Base-by-base conservation (phyloP, 2,888 invertebrate genomes). In the Portevinia maculata region DNA sequence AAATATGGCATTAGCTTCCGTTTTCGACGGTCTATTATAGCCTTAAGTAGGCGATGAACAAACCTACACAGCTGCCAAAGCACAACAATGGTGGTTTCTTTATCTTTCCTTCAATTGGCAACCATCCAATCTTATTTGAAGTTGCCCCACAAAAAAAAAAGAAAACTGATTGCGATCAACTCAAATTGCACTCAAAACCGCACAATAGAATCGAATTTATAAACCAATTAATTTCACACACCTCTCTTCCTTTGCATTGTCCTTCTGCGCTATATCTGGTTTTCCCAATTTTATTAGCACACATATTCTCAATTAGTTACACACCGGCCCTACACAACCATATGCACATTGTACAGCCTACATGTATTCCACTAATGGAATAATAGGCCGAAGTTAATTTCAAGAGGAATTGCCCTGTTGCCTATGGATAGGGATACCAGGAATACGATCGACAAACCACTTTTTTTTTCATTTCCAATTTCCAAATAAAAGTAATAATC, bases 221-320 rank as follows among this genome's bases (percentile, higher is more conserved):
- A 74, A 79, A 79, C 79, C 79, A 79, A 79, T 79, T 79, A 73
- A 65, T 79, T 74, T 60, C 32, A 46, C 46, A 65, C 65, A 74
- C 74, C 44, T 62, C 39, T 39, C 39, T 15, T 37, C 19, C 30
- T 39, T 0, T 57, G 11, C 30, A 13, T 46, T 19, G 15, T 13
- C 48, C 34, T 34, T 8, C 21, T 24, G 32, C 11, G 9, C 3
- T 24, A 5, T 24, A 5, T 24, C 24, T 32, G 3, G 6, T 39
- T 9, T 39, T 13, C n/a, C n/a, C 30, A 1, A 21, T 37, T 55
- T 69, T 57, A 55, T 59, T 59, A 41, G 59, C 41, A 41, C 64
- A 48, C 34, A 64, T 28, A 55, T 21, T 28, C 15, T 0, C n/a
- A 24, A 24, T 24, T 24, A 24, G 24, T 24, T 3, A 24, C 24